phyloP scores from a whole-genome alignment of 35 echinoderm and acorn worm genomes.

The Ophiothrix spiculata region DNA sequence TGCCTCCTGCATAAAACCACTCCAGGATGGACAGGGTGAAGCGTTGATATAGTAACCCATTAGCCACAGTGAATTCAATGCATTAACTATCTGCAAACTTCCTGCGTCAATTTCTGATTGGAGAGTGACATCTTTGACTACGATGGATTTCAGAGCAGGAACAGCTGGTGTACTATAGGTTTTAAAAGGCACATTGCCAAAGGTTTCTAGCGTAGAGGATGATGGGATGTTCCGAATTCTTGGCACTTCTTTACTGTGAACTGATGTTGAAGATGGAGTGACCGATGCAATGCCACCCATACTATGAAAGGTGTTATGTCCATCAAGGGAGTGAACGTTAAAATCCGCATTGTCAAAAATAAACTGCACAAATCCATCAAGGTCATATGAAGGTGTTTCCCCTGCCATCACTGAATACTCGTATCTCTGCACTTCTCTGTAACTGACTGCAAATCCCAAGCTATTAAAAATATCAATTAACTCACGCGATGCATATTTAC shows the following conservation, averaged over 20 bases:
- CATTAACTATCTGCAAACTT: not conserved
- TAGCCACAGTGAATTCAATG: not conserved
- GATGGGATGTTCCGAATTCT: not conserved
- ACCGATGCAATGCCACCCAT: not conserved
- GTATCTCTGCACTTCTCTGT: not conserved
- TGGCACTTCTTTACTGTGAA: not conserved
- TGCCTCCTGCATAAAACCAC: not conserved
- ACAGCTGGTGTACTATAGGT: not conserved
- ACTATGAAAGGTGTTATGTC: not conserved
- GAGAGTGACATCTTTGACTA: not conserved
- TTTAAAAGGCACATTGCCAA: not conserved
- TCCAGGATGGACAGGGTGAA: not conserved
- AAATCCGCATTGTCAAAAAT: not conserved
- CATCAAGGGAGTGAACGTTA: not conserved
- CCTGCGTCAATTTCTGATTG: not conserved
- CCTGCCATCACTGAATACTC: not conserved
- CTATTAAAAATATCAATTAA: not conserved
- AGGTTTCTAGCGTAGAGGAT: not conserved
- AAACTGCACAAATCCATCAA: not conserved
- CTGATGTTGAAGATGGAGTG: not conserved
- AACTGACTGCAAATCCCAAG: not conserved
- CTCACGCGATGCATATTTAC: not conserved
- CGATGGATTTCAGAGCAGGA: not conserved
- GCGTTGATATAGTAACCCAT: not conserved
- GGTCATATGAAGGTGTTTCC: not conserved